Evolutionary conservation across 1,140 invertebrate species (phyloP).

Genomic region (Drosophila lini): DNA sequence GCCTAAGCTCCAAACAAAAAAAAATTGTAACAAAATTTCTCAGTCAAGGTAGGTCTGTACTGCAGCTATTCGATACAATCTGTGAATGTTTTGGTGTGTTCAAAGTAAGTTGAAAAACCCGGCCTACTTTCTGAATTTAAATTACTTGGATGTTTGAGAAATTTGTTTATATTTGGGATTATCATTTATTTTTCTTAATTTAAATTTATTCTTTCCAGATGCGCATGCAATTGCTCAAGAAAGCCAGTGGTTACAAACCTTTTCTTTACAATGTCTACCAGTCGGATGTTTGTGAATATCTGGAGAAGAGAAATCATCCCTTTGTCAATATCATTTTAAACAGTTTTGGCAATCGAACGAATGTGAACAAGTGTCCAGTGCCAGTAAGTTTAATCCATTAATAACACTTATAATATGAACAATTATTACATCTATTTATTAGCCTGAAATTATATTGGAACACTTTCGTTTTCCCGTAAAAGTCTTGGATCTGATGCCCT

Average conservation of each 20-base stretch:
- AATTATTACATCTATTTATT: background rate
- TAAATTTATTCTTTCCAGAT: slow-evolving; percentile 38
- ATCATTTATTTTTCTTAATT: background rate
- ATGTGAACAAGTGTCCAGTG: slow-evolving; percentile 58
- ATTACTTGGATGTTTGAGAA: background rate
- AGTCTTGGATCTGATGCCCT: slow-evolving; percentile 52
- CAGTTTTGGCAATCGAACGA: slow-evolving; percentile 61
- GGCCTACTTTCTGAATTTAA: slow-evolving; percentile 4
- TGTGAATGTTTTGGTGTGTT: background rate
- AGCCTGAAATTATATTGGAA: slow-evolving; percentile 55
- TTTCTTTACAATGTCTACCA: slow-evolving; percentile 68
- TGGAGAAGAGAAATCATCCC: slow-evolving; percentile 73
- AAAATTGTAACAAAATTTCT: background rate
- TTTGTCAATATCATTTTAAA: slow-evolving; percentile 71
- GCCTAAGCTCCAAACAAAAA: background rate
- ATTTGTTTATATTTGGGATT: background rate
- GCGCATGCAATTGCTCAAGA: slow-evolving; percentile 67
- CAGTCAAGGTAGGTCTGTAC: background rate
- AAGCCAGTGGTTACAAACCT: slow-evolving; percentile 73
- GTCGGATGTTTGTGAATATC: slow-evolving; percentile 63
- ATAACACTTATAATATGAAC: no score
- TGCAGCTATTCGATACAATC: background rate
- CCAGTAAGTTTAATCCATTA: slow-evolving; percentile 31
- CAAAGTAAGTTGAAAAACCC: background rate
- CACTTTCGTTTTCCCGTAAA: slow-evolving; percentile 69